Percentiles rank a stretch among this genome's conserved stretches.
These are phyloP conservation scores for Philaenus spumarius DNA, from an alignment of 1,140 invertebrate species.

Conservation along the genomic window DNA sequence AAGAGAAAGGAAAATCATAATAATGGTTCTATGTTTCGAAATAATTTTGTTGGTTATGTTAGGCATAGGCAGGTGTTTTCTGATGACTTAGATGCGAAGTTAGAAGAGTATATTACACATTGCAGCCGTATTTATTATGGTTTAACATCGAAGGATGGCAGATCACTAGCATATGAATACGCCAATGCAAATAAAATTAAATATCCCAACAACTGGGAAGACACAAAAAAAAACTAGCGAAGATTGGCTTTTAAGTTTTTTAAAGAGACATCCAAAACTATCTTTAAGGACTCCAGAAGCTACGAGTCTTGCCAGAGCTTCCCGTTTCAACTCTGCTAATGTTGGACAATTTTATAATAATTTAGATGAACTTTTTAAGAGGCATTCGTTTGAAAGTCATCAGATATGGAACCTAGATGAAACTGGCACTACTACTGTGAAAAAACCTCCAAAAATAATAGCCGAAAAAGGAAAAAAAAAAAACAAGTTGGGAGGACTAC, in stretches of 20 bases:
- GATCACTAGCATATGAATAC: too few species aligned
- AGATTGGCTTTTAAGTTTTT: slow-evolving; percentile 25
- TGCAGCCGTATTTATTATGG: too few species aligned
- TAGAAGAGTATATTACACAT: too few species aligned
- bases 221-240: too few species aligned
- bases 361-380: slow-evolving; percentile 29
- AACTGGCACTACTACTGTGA: slow-evolving; percentile 41
- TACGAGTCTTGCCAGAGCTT: slow-evolving; percentile 36
- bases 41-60: too few species aligned
- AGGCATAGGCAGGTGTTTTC: too few species aligned
- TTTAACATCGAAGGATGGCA: too few species aligned
- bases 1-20: too few species aligned
- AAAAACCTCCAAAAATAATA: slow-evolving; percentile 37
- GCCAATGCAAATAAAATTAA: too few species aligned
- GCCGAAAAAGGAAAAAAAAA: slow-evolving; percentile 31
- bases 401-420: slow-evolving; percentile 42
- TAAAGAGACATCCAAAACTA: slow-evolving; percentile 34
- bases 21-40: too few species aligned
- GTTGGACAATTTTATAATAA: slow-evolving; percentile 34
- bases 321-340: slow-evolving; percentile 36
- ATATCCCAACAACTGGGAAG: too few species aligned
- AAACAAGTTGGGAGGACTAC: slow-evolving; percentile 38
- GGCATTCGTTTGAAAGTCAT: slow-evolving; percentile 27
- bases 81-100: too few species aligned
- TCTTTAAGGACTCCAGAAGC: slow-evolving; percentile 36